Evolutionary conservation across 2,797 vertebrate genomes (phyloP).

Genomic region (Ataeniobius toweri): DNA sequence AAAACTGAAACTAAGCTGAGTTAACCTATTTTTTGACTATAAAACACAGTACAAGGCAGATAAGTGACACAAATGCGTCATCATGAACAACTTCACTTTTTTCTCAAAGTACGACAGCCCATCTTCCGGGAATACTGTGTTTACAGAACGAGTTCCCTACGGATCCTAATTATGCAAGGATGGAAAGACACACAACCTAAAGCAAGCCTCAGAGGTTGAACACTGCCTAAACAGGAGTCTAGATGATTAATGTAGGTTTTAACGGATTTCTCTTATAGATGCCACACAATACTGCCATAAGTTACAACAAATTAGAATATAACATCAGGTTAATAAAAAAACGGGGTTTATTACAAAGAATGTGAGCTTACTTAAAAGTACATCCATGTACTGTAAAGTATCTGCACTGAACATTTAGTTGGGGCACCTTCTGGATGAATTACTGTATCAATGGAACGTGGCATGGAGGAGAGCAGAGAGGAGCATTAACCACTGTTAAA

Average conservation of each 20-base stretch:
- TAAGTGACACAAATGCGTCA: neutral
- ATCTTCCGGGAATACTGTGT: constrained; percentile 1
- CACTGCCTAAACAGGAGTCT: neutral
- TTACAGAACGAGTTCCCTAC: neutral
- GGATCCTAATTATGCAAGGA: neutral
- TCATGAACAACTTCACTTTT: neutral
- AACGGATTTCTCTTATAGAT: neutral
- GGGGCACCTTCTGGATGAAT: too few species aligned
- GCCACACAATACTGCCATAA: neutral
- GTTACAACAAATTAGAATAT: neutral
- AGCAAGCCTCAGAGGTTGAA: neutral
- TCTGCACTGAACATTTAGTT: too few species aligned
- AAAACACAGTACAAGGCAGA: too few species aligned
- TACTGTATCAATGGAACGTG: too few species aligned
- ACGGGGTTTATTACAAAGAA: neutral
- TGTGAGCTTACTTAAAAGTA: neutral
- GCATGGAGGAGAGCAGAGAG: too few species aligned
- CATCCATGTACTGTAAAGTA: neutral
- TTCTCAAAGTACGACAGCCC: neutral
- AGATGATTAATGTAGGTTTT: neutral
- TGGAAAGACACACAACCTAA: neutral
- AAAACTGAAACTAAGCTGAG: neutral
- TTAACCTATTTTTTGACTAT: too few species aligned
- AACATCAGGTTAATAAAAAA: neutral
- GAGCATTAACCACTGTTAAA: too few species aligned